Evolutionary conservation across 92 coral and sea anemone species (phyloP).

Genomic region (Palythoa caribaeorum): DNA sequence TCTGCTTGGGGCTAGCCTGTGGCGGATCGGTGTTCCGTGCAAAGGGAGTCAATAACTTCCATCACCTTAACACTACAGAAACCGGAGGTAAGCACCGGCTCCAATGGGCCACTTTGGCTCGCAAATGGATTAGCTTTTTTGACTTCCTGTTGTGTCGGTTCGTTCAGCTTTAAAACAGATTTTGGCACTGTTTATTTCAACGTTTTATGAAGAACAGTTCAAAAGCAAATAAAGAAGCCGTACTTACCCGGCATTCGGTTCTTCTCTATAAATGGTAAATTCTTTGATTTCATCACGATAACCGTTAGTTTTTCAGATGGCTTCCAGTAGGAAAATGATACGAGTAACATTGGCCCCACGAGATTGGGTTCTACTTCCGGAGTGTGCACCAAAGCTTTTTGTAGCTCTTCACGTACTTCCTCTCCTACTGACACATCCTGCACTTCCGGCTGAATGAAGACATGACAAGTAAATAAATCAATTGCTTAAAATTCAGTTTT

Average conservation of each 20-base stretch:
- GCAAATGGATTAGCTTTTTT: too few relatives aligned
- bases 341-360: slow-evolving; percentile 74
- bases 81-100: too few relatives aligned
- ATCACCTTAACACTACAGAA: too few relatives aligned
- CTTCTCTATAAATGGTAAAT: slow-evolving; percentile 76
- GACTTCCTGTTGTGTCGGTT: too few relatives aligned
- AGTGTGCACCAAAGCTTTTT: slow-evolving; percentile 13
- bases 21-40: too few relatives aligned
- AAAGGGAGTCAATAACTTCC: too few relatives aligned
- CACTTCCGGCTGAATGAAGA: slow-evolving; percentile 15
- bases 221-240: too few relatives aligned
- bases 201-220: too few relatives aligned
- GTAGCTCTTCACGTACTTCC: slow-evolving; percentile 26
- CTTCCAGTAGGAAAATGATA: slow-evolving; percentile 88
- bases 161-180: too few relatives aligned
- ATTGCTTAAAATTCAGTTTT: not conserved
- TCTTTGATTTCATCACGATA: slow-evolving; percentile 87
- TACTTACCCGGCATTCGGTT: slow-evolving; percentile 84
- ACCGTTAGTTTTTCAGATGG: slow-evolving; percentile 88
- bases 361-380: slow-evolving; percentile 52
- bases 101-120: too few relatives aligned
- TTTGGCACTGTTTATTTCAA: too few relatives aligned
- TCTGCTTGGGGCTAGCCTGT: too few relatives aligned
- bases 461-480: not conserved
- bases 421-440: slow-evolving; percentile 27